Percentiles rank a stretch among this genome's conserved stretches.
Conservation (phyloP, 2,888 invertebrate species). For the Stenotaenia linearis region DNA sequence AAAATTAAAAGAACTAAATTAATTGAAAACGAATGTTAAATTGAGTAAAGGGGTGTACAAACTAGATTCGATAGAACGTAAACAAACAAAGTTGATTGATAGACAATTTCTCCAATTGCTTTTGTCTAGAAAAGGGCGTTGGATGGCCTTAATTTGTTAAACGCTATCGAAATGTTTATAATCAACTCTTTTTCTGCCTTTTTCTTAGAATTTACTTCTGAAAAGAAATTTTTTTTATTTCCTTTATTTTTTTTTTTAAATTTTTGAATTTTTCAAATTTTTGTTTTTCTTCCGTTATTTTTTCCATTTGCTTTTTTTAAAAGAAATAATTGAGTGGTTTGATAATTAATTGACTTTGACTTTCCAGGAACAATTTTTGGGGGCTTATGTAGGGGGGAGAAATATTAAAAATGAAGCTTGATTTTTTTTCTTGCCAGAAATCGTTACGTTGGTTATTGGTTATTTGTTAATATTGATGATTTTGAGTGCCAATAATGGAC, state of each 20-base stretch:
- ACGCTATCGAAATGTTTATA: too few relatives aligned
- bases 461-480: not conserved
- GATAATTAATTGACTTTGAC: not conserved
- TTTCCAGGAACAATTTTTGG: not conserved
- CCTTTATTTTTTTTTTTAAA: not conserved
- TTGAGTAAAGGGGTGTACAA: not conserved
- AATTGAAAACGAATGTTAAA: not conserved
- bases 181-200: not conserved
- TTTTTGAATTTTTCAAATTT: not conserved
- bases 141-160: not conserved
- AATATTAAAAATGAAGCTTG: not conserved
- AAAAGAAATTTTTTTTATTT: not conserved
- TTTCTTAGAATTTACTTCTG: conserved; percentile 7
- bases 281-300: too few relatives aligned
- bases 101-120: not conserved
- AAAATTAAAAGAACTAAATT: not conserved
- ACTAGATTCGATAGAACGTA: not conserved
- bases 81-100: not conserved
- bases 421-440: not conserved
- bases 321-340: not conserved
- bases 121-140: conserved; percentile 9
- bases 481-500: not conserved
- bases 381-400: not conserved
- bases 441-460: not conserved
- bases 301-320: too few relatives aligned